These are phyloP conservation scores for Campaea margaritaria DNA, from an alignment of 2,888 invertebrate species.

Conservation along the genomic window DNA sequence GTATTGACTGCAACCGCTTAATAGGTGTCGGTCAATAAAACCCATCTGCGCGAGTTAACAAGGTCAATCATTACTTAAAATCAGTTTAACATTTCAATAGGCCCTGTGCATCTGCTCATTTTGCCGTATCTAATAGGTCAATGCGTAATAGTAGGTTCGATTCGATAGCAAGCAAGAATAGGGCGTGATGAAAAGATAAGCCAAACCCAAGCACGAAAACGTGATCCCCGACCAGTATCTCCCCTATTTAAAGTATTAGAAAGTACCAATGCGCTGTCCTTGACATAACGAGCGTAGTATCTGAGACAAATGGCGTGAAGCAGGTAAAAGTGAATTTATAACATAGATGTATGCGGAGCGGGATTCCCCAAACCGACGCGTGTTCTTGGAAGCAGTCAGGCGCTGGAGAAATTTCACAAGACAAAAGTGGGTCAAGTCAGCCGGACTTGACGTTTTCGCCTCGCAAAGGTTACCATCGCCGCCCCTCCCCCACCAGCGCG, in stretches of 20 bases:
- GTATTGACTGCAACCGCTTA: slow-evolving; percentile 71
- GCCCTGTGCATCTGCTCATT: slow-evolving; percentile 15
- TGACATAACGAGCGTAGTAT: background rate
- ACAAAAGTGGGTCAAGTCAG: slow-evolving; percentile 81
- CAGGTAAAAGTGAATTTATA: slow-evolving; percentile 23
- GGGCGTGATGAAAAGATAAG: no score
- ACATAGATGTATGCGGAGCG: slow-evolving; percentile 51
- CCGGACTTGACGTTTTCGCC: slow-evolving; percentile 82
- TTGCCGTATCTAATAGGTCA: background rate
- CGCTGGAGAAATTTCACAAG: slow-evolving; percentile 83
- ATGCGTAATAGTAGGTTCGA: background rate
- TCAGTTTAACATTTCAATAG: slow-evolving; percentile 55
- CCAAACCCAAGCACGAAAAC: no score
- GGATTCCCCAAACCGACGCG: slow-evolving; percentile 71
- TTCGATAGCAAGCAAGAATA: background rate
- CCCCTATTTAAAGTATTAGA: background rate
- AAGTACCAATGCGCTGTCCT: background rate
- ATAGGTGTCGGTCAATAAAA: slow-evolving; percentile 78
- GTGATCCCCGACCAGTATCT: background rate
- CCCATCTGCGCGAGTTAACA: slow-evolving; percentile 71
- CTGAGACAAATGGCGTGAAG: slow-evolving; percentile 18
- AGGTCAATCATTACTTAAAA: slow-evolving; percentile 67
- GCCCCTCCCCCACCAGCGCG: slow-evolving; percentile 50
- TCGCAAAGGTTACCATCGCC: slow-evolving; percentile 78
- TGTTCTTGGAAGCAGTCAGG: slow-evolving; percentile 74